A percentile compares a stretch with the other conserved stretches of the same genome.
Conservation (phyloP, 2,797 vertebrate species). For the Prionace glauca region DNA sequence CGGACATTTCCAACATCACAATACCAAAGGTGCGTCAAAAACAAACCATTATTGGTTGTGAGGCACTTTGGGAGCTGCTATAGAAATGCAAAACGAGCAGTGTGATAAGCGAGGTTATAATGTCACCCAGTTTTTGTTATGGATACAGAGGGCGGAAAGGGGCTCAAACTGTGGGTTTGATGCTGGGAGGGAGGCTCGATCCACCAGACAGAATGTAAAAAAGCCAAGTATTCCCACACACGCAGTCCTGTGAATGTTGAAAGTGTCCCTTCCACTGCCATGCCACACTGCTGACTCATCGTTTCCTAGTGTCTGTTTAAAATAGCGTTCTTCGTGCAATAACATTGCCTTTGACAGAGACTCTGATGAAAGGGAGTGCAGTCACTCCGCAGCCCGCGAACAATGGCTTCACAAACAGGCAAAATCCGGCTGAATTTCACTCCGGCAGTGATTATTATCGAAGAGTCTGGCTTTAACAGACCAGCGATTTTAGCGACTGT, state of each 20-base stretch:
- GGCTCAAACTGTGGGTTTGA: neutral
- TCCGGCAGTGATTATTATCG: neutral
- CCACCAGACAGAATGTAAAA: neutral
- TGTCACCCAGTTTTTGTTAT: neutral
- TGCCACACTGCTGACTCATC: neutral
- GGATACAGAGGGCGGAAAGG: neutral
- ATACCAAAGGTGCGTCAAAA: too few relatives aligned
- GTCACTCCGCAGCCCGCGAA: too few relatives aligned
- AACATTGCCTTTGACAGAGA: neutral
- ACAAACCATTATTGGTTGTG: too few relatives aligned
- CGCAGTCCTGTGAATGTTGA: too few relatives aligned
- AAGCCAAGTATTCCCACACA: neutral
- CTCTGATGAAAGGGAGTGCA: neutral
- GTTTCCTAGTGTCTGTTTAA: neutral
- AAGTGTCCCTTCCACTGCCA: neutral
- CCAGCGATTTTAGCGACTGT: too few relatives aligned
- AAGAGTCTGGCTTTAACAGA: neutral
- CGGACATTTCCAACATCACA: too few relatives aligned
- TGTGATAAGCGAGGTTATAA: neutral
- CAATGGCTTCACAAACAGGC: neutral
- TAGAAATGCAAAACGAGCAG: too few relatives aligned
- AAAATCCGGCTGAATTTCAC: neutral
- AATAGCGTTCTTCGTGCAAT: neutral
- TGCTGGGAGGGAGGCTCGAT: too few relatives aligned
- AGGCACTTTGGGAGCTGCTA: too few relatives aligned